Evolutionary conservation across 2,888 invertebrate species (phyloP), one percentile per base, ranked within the genome.

Genomic region (Xestia sexstrigata): DNA sequence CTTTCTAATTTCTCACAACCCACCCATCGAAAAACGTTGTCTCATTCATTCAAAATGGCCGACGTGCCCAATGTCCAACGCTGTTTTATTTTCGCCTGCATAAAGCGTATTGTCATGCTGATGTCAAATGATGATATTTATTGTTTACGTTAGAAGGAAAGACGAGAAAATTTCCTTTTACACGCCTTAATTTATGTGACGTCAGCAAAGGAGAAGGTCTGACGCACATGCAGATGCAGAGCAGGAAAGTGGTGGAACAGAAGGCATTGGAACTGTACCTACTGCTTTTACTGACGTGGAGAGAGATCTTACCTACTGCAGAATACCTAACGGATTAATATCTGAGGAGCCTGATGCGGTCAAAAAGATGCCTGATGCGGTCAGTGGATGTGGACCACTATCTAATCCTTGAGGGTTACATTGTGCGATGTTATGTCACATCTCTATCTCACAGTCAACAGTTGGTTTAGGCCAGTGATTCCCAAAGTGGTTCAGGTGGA

Each of bases 151-250:
- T 11, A 52, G n/a, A 58, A 79, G 68, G 77, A 78, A 78, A 78
- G 13, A 23, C 7, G 0, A 9, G 20, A 60, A 13, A 70, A 66
- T 82, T 72, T 65, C 52, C 72, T 39, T 70, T 30, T 23, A 45
- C 58, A 74, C 71, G 66, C 72, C 58, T 67, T 70, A 35, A 73
- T 55, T 58, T 42, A 58, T 0, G 15, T 83, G 74, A 82, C 81
- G 83, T 74, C 70, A 82, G 15, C 17, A 30, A 83, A 82, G 60
- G 0, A 63, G 83, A 70, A 73, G 23, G 39, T 62, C 23, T 79
- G 74, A 82, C 70, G 81, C 74, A 77, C 35, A 20, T 52, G 15
- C 35, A 78, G 17, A 23, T 23, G 58, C 20, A 52, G 11, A 5
- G 23, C 23, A 71, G 62, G 17, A n/a, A 67, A 70, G 23, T 39